phyloP scores from a whole-genome alignment of 2,113 vertebrate species.

The Etheostoma spectabile region DNA sequence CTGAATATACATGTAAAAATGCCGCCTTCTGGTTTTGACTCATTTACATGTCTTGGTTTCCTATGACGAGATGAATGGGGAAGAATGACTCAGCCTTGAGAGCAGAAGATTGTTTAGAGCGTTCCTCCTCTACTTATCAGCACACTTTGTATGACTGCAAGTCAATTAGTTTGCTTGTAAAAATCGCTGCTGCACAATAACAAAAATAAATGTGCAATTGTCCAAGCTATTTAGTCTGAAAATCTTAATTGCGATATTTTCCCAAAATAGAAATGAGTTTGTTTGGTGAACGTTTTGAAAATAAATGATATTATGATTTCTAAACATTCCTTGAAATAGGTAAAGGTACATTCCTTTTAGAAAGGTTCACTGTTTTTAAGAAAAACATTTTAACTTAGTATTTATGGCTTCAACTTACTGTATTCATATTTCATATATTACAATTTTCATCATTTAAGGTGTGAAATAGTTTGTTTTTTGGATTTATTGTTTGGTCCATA shows the following conservation, averaged over 20 bases:
- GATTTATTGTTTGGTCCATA: not conserved
- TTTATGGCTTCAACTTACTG: not conserved
- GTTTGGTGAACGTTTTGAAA: no score
- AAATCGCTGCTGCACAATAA: not conserved
- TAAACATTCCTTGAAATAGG: not conserved
- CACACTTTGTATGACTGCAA: not conserved
- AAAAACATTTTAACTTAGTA: not conserved
- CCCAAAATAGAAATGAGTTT: no score
- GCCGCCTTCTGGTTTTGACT: slow-evolving; percentile 41
- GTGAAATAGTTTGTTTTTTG: not conserved
- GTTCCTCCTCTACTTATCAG: not conserved
- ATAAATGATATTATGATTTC: no score
- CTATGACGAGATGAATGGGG: not conserved
- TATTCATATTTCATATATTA: not conserved
- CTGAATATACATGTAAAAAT: slow-evolving; percentile 21
- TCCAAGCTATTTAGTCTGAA: not conserved
- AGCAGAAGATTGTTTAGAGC: slow-evolving; percentile 3
- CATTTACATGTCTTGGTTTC: slow-evolving; percentile 44
- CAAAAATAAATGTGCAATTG: no score
- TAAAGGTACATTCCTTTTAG: not conserved
- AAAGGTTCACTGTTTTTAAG: not conserved
- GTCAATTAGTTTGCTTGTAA: not conserved
- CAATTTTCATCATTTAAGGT: not conserved
- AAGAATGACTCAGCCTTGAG: not conserved
- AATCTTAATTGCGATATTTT: not conserved